Percentiles rank a stretch among this genome's conserved stretches.
Evolutionary conservation across 2,797 vertebrate species (phyloP).

Genomic region (Uromys caudimaculatus): DNA sequence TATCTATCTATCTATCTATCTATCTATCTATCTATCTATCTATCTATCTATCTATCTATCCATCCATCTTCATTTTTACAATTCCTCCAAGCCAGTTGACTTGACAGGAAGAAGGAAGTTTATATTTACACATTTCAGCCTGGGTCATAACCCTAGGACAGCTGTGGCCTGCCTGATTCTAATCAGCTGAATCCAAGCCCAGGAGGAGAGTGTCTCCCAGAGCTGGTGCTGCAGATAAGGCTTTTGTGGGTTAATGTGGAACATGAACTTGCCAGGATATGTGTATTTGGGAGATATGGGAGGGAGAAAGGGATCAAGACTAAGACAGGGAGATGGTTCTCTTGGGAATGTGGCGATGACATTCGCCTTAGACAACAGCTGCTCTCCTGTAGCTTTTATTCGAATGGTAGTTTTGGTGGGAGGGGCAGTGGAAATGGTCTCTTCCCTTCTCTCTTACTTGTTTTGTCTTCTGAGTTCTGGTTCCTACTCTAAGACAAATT

Average conservation of each 20-base stretch:
- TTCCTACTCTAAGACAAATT: not conserved
- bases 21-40: too few relatives aligned
- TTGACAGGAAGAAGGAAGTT: conserved; percentile 67
- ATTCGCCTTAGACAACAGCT: not conserved
- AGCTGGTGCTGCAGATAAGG: conserved; percentile 39
- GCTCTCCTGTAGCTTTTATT: conserved; percentile 14
- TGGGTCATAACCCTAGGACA: conserved; percentile 14
- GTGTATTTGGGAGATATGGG: not conserved
- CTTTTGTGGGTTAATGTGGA: conserved; percentile 56
- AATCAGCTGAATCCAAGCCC: conserved; percentile 56
- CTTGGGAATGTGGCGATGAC: not conserved
- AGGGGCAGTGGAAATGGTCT: not conserved
- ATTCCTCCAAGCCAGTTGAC: not conserved
- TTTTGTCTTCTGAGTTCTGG: conserved; percentile 43
- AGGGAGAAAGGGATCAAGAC: conserved; percentile 30
- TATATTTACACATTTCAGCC: conserved; percentile 45
- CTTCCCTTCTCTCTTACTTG: not conserved
- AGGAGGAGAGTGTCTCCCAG: conserved; percentile 9
- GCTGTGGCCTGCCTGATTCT: conserved; percentile 50
- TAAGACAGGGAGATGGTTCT: not conserved
- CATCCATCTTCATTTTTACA: not conserved
- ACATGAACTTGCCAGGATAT: not conserved
- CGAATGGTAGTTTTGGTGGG: not conserved
- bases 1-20: too few relatives aligned
- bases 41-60: too few relatives aligned